These are phyloP conservation scores for Aphrophora alni DNA, from an alignment of 2,888 invertebrate genomes.

Conservation along the genomic window DNA sequence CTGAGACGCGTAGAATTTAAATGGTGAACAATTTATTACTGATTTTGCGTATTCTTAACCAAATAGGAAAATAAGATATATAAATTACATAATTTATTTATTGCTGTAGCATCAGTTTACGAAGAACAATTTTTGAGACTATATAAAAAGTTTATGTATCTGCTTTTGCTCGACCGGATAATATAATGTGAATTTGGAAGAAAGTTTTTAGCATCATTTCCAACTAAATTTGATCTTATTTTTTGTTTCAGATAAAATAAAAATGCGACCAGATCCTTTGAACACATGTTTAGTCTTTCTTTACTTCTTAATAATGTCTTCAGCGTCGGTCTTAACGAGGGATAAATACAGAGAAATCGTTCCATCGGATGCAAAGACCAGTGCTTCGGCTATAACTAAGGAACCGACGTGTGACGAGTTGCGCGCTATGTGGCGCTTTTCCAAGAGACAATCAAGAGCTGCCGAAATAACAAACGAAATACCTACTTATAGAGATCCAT, in stretches of 20 bases:
- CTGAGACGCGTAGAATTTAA: too few relatives aligned
- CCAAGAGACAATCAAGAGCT: slow-evolving; percentile 84
- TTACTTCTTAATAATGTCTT: slow-evolving; percentile 26
- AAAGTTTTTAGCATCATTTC: too few relatives aligned
- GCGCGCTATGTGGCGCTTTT: slow-evolving; percentile 91
- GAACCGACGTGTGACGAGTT: slow-evolving; percentile 89
- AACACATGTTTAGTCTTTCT: slow-evolving; percentile 43
- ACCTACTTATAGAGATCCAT: slow-evolving; percentile 81
- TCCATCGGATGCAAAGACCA: slow-evolving; percentile 19
- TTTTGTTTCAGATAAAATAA: slow-evolving; percentile 28
- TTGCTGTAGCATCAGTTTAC: too few relatives aligned
- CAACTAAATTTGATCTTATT: background rate
- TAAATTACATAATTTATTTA: too few relatives aligned
- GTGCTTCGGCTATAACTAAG: slow-evolving; percentile 57
- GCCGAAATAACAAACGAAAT: slow-evolving; percentile 88
- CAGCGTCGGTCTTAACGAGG: slow-evolving; percentile 12
- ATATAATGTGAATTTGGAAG: too few relatives aligned
- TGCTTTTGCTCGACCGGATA: too few relatives aligned
- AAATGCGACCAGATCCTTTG: slow-evolving; percentile 39
- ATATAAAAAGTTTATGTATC: too few relatives aligned
- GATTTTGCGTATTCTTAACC: too few relatives aligned
- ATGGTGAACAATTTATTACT: too few relatives aligned
- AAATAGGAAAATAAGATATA: too few relatives aligned
- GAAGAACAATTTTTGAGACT: too few relatives aligned
- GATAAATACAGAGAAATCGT: slow-evolving; percentile 26